A percentile compares a stretch with the other conserved stretches of the same genome.
Evolutionary conservation across 1,140 invertebrate species (phyloP).

Genomic region (Drosophila pallidifrons): DNA sequence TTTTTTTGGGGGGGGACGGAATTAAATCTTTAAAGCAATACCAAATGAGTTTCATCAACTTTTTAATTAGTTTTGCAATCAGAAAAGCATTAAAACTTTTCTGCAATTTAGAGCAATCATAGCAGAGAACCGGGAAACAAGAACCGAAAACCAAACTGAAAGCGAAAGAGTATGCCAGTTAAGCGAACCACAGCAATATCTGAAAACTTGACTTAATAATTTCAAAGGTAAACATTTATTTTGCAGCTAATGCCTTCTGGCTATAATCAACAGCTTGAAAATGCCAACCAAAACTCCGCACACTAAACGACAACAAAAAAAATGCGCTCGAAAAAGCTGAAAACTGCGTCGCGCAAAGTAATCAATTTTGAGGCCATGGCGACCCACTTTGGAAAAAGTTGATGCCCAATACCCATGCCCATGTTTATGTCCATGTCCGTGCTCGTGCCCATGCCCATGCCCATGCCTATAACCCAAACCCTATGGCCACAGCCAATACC

Average conservation of each 20-base stretch:
- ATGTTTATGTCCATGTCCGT: no score
- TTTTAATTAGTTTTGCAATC: constrained; percentile 84
- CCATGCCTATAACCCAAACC: neutral
- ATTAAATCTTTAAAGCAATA: constrained; percentile 75
- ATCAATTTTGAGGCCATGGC: constrained; percentile 73
- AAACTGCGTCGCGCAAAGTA: constrained; percentile 69
- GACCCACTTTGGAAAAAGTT: constrained; percentile 62
- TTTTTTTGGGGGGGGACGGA: constrained; percentile 2
- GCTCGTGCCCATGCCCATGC: no score
- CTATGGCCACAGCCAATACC: constrained; percentile 8
- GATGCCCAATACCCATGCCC: neutral
- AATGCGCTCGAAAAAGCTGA: constrained; percentile 16
- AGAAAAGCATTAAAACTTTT: constrained; percentile 67
- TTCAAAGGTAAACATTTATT: constrained; percentile 83
- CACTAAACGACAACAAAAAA: neutral
- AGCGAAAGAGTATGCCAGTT: constrained; percentile 10
- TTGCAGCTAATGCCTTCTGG: constrained; percentile 75
- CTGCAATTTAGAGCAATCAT: constrained; percentile 52
- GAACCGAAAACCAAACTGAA: neutral
- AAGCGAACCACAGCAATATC: constrained; percentile 42
- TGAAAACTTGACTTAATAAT: constrained; percentile 76
- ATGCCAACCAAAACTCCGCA: constrained; percentile 52
- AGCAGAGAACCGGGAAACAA: neutral
- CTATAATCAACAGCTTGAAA: constrained; percentile 81
- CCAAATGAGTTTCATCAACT: constrained; percentile 71